Base-by-base conservation (phyloP, 2,113 vertebrate species). In the Amia ocellicauda region DNA sequence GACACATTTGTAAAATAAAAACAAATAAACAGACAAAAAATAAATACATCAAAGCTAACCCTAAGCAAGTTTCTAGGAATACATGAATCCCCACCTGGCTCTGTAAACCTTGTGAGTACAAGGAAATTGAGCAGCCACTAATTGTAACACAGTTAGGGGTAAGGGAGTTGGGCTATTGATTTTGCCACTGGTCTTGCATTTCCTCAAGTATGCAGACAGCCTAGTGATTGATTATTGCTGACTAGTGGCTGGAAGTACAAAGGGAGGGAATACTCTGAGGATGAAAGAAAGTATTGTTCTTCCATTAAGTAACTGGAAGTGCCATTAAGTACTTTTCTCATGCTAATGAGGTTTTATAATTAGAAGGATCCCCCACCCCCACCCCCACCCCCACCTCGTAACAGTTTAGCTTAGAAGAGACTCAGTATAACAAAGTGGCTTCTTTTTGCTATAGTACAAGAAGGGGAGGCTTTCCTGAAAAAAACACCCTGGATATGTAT, bases 61-160 rank as follows among this genome's bases (percentile, higher is more conserved):
- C n/a, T 23, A 24, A 29, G 58, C 36, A 19, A 29, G 60, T 54
- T 27, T 36, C 54, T 23, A 42, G 42, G 61, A 63, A 67, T 68
- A 43, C 64, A 49, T 55, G 47, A 62, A 57, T 19, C 17, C 16
- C 49, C 64, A 40, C 47, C 57, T 67, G 64, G 58, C 64, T 53
- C 28, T 43, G 26, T 23, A 24, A 28, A 26, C 4, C 58, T 31
- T 50, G 36, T 29, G 52, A 47, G 62, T 5, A 40, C 23, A 45
- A 22, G 26, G 52, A 53, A 51, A 62, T 59, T 26, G 56, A 66
- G 43, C 55, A 69, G 50, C 41, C 55, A 52, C 62, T 64, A 53
- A 56, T 53, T 28, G 40, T 27, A 11, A 23, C 17, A 40, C 31
- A 31, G 40, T 45, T 47, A 23, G 51, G 62, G 52, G 26, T 41